Percentiles rank a stretch among this genome's conserved stretches.
Conservation (phyloP, 2,888 invertebrate species). For the Aphrophora alni region DNA sequence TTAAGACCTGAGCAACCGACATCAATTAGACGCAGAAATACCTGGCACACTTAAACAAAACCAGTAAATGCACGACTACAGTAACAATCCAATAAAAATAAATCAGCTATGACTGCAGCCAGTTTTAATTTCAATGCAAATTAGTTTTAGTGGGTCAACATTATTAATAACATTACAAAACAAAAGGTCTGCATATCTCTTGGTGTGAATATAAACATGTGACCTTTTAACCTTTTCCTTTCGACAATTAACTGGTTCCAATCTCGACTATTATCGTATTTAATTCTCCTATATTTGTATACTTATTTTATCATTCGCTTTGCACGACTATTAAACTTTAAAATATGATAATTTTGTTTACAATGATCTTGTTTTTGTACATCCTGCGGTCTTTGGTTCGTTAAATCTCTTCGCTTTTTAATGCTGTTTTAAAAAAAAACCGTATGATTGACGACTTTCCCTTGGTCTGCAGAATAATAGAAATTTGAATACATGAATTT, state of each 20-base stretch:
- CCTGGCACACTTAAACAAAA: background rate
- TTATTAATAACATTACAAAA: background rate
- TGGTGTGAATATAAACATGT: background rate
- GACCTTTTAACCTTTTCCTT: background rate
- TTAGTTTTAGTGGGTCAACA: background rate
- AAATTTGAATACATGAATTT: background rate
- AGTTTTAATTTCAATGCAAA: conserved; percentile 4
- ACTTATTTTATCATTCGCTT: too few species aligned
- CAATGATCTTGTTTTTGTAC: background rate
- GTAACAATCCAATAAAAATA: background rate
- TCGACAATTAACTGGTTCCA: background rate
- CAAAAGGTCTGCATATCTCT: background rate
- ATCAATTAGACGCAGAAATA: background rate
- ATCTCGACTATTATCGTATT: too few species aligned
- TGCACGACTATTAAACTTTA: too few species aligned
- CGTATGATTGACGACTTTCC: background rate
- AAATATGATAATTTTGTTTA: background rate
- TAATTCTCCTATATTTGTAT: too few species aligned
- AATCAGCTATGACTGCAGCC: background rate
- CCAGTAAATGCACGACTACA: background rate
- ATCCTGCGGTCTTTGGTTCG: background rate
- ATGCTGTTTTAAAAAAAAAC: background rate
- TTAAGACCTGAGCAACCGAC: too few species aligned
- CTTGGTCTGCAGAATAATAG: background rate
- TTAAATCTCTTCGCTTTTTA: background rate